Evolutionary conservation across 2,797 vertebrate species (phyloP).

Genomic region (Chromis chromis): DNA sequence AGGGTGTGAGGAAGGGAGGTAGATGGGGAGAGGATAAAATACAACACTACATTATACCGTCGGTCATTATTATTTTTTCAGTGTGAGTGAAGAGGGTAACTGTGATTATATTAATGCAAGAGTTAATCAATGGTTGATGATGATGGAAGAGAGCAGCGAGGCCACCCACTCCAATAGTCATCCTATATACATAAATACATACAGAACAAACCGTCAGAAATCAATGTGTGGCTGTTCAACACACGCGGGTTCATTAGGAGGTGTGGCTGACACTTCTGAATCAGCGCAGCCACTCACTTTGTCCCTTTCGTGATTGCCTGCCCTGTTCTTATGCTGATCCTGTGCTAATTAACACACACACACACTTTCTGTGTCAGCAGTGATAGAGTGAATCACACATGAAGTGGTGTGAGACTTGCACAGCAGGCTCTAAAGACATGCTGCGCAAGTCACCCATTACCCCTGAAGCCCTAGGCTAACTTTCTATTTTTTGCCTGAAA

Average conservation of each 20-base stretch:
- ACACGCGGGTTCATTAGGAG: constrained; percentile 44
- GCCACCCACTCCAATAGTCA: constrained; percentile 29
- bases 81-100: constrained; percentile 13
- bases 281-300: constrained; percentile 49
- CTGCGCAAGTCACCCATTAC: neutral
- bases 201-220: constrained; percentile 1
- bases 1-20: neutral
- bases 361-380: constrained; percentile 51
- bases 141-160: constrained; percentile 48
- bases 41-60: constrained; percentile 16
- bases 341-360: constrained; percentile 65
- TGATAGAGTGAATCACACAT: constrained; percentile 53
- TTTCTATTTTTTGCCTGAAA: too few species aligned
- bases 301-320: constrained; percentile 37
- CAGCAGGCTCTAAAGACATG: neutral
- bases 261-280: constrained; percentile 43
- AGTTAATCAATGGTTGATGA: constrained; percentile 69
- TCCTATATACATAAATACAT: neutral
- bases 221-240: neutral
- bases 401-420: constrained; percentile 36
- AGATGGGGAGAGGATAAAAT: constrained; percentile 32
- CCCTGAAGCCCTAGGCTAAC: neutral
- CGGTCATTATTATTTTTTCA: constrained; percentile 34
- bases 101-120: constrained; percentile 55
- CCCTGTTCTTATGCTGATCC: constrained; percentile 44